Percentiles rank a stretch among this genome's conserved stretches.
phyloP scores from a whole-genome alignment of 2,113 vertebrate species.

The Nothoprocta pentlandii region DNA sequence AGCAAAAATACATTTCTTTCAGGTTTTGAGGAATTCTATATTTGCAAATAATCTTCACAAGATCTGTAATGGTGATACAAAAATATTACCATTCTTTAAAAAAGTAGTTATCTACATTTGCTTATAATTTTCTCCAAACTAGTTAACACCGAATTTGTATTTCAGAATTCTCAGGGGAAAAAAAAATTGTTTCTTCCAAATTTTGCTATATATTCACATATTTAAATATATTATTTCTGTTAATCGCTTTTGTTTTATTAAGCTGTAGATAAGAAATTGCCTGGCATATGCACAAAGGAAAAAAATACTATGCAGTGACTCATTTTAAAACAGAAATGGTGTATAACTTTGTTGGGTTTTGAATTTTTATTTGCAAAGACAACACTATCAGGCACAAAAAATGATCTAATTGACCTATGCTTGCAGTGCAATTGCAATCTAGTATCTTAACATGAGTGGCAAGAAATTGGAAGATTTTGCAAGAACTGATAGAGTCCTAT shows the following conservation, averaged over 20 bases:
- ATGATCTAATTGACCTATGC: background rate
- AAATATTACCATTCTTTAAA: background rate
- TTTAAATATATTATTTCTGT: background rate
- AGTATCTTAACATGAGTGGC: background rate
- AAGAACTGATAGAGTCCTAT: background rate
- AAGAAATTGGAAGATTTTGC: background rate
- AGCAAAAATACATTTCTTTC: background rate
- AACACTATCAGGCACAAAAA: background rate
- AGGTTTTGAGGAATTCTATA: background rate
- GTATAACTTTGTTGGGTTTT: background rate
- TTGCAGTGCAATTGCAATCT: background rate
- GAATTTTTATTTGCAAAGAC: background rate
- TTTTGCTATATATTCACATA: background rate
- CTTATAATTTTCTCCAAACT: background rate
- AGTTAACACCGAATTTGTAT: background rate
- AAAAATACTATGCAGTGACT: background rate
- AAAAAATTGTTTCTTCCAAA: background rate
- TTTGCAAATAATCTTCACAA: background rate
- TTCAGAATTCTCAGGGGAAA: background rate
- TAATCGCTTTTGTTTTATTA: background rate
- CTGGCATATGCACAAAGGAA: background rate
- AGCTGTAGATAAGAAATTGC: background rate
- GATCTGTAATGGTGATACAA: background rate
- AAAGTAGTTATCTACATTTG: background rate
- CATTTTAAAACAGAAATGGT: background rate